These are phyloP conservation scores for Ischnura elegans DNA, from an alignment of 2,888 invertebrate species.

Conservation along the genomic window DNA sequence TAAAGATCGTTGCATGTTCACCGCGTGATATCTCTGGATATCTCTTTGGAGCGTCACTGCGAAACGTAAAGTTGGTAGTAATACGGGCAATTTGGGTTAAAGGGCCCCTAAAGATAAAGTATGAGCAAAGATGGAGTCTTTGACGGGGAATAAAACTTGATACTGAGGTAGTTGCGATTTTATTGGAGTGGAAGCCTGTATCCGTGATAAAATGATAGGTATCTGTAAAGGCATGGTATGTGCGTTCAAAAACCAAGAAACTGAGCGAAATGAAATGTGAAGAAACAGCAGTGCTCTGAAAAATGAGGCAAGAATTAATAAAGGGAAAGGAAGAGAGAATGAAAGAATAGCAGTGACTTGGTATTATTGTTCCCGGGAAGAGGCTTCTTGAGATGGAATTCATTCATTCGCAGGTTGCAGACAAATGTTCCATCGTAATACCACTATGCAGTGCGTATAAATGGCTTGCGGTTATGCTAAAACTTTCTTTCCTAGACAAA, in stretches of 20 bases:
- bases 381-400: background rate
- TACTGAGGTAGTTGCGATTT: background rate
- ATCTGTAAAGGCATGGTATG: background rate
- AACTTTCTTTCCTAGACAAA: background rate
- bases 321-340: no score
- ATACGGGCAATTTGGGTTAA: slow-evolving; percentile 15
- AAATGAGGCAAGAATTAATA: no score
- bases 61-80: background rate
- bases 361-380: background rate
- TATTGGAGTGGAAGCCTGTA: slow-evolving; percentile 14
- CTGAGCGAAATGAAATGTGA: background rate
- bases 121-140: background rate
- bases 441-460: background rate
- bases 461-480: background rate
- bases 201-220: background rate
- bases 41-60: no score
- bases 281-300: no score
- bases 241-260: background rate
- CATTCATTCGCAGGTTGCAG: background rate
- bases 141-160: background rate
- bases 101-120: background rate
- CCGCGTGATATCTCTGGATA: no score
- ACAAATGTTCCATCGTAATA: background rate
- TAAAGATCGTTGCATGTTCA: no score
- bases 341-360: no score